phyloP scores from a whole-genome alignment of 2,797 vertebrate species.

The Anguilla anguilla region DNA sequence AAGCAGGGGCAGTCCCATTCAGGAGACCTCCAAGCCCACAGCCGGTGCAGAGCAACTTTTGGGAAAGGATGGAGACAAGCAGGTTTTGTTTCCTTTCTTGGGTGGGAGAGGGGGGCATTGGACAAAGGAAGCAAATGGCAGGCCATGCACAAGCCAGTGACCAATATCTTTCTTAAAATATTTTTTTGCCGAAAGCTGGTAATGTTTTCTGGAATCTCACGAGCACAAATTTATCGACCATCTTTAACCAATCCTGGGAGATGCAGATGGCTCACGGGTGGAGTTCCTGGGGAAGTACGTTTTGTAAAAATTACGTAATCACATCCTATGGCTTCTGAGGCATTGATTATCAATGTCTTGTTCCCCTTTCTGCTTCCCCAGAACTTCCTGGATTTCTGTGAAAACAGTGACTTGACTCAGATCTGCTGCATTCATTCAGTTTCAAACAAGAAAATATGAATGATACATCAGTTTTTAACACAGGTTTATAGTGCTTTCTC shows the following conservation, averaged over 20 bases:
- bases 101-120: background rate
- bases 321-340: background rate
- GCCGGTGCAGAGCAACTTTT: constrained; percentile 40
- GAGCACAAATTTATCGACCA: background rate
- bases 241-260: background rate
- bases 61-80: constrained; percentile 13
- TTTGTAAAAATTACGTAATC: background rate
- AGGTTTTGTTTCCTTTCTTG: background rate
- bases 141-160: constrained; percentile 12
- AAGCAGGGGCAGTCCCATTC: background rate
- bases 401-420: background rate
- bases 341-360: background rate
- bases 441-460: background rate
- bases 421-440: background rate
- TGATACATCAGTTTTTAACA: background rate
- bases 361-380: background rate
- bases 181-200: background rate
- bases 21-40: constrained; percentile 43
- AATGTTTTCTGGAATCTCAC: background rate
- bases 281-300: background rate
- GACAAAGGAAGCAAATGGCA: background rate
- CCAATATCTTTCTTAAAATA: background rate
- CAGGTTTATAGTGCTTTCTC: background rate
- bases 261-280: background rate
- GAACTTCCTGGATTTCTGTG: background rate